Evolutionary conservation across 2,888 invertebrate species (phyloP).

Genomic region (Apotomis turbidana): DNA sequence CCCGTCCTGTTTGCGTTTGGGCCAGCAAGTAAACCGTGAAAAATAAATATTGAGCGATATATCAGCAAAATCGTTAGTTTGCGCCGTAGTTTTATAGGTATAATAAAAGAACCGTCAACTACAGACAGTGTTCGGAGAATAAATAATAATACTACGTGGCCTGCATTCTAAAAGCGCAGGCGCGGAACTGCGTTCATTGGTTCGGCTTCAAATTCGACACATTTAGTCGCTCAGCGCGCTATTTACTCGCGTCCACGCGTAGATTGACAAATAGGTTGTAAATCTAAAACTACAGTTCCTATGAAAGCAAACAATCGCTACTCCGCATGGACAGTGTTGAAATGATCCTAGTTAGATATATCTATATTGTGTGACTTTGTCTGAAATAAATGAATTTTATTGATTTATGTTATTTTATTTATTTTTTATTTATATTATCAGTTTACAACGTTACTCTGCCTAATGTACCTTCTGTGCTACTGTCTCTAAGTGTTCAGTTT

Average conservation of each 20-base stretch:
- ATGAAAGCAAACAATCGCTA: slow-evolving; percentile 47
- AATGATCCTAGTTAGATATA: slow-evolving; percentile 42
- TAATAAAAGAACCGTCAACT: slow-evolving; percentile 82
- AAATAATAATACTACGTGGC: slow-evolving; percentile 71
- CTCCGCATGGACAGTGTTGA: slow-evolving; percentile 43
- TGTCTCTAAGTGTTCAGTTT: slow-evolving; percentile 47
- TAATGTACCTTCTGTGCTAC: too few species aligned
- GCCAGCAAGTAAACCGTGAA: slow-evolving; percentile 71
- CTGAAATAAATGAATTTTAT: too few species aligned
- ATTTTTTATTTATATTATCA: too few species aligned
- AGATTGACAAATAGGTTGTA: slow-evolving; percentile 61
- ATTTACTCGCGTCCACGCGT: slow-evolving; percentile 60
- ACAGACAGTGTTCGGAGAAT: slow-evolving; percentile 70
- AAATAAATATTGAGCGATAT: slow-evolving; percentile 80
- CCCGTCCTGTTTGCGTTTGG: slow-evolving; percentile 65
- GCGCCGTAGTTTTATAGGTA: slow-evolving; percentile 73
- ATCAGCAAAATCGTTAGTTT: slow-evolving; percentile 77
- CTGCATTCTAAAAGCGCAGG: slow-evolving; percentile 67
- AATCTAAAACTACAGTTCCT: slow-evolving; percentile 50
- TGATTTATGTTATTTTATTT: too few species aligned
- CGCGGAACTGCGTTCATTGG: slow-evolving; percentile 63
- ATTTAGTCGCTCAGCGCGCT: slow-evolving; percentile 59
- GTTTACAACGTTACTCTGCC: background rate
- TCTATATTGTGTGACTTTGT: too few species aligned
- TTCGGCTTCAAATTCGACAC: slow-evolving; percentile 67